Conservation (phyloP, 2,888 invertebrate genomes). For the Drosophila sordidula region DNA sequence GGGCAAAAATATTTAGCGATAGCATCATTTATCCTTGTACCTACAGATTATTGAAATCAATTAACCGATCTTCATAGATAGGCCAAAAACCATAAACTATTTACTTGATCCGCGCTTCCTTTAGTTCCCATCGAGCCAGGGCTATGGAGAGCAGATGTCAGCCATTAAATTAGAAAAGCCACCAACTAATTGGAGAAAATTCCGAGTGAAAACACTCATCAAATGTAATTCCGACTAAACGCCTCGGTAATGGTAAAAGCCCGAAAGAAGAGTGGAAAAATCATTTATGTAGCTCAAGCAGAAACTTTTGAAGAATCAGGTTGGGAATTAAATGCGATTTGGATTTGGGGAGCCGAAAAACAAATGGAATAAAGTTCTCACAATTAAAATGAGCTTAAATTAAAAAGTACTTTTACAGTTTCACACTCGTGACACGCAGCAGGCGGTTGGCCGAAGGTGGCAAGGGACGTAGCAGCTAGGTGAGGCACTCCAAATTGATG, state of each 20-base stretch:
- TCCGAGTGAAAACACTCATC: slow-evolving; percentile 53
- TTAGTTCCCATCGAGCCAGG: too few species aligned
- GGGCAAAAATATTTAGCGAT: too few species aligned
- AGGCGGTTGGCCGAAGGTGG: neutral
- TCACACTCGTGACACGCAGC: slow-evolving; percentile 63
- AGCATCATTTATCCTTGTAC: too few species aligned
- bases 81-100: too few species aligned
- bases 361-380: slow-evolving; percentile 76
- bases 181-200: slow-evolving; percentile 61
- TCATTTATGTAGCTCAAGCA: slow-evolving; percentile 3
- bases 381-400: slow-evolving; percentile 80
- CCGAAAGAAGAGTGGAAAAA: slow-evolving; percentile 9
- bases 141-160: too few species aligned
- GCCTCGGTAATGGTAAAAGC: slow-evolving; percentile 51
- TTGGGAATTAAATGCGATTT: slow-evolving; percentile 57
- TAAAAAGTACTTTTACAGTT: slow-evolving; percentile 78
- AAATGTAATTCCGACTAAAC: slow-evolving; percentile 70
- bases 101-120: too few species aligned
- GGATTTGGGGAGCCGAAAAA: slow-evolving; percentile 14
- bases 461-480: neutral
- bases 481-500: slow-evolving; percentile 30
- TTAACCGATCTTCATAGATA: too few species aligned
- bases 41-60: too few species aligned
- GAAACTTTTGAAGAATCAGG: slow-evolving; percentile 40
- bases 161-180: slow-evolving; percentile 36